Base-by-base conservation (phyloP, 2,888 invertebrate genomes). In the Podotricha telesiphe region DNA sequence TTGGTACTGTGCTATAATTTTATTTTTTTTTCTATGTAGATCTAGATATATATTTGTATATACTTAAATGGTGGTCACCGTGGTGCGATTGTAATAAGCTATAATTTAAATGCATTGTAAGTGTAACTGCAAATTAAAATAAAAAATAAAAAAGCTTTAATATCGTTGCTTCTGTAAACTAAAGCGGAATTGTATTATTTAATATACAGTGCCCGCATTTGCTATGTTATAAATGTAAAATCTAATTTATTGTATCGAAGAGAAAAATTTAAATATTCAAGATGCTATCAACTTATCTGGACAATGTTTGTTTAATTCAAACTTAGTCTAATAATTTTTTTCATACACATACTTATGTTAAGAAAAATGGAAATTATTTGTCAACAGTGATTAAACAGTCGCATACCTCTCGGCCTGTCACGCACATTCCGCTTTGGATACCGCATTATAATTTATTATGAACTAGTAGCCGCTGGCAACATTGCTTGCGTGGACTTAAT, bases 311-410 rank as follows among this genome's bases (percentile, higher is more conserved):
- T n/a, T 28, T 4, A 28, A 53, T 22, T 53, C 22, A n/a, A 15
- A 5, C 3, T 50, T 11, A 51, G 15, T 22, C 22, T 1, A 53
- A 53, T 13, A 53, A 6, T 2, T 8, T n/a, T 51, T 10, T 20
- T 11, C 50, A 20, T 22, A 51, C 10, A 19, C 1, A 1, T 22
- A 51, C 22, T 13, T 50, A 20, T 20, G 51, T 51, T 22, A 15
- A 22, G 51, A 22, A 15, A 7, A 51, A 51, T 51, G 51, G 15
- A 51, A 51, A 51, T 51, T 22, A 22, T 51, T 51, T 22, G 22
- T 22, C 22, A 15, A 8, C 51, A 22, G 6, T 15, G 20, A 51
- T 51, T 51, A 15, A 51, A 20, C 20, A 22, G 15, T 20, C 11
- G 19, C 19, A 7, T 51, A 22, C 51, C 22, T n/a, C 15, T 51